Base-by-base conservation (phyloP, 2,888 invertebrate genomes). In the Neoscelio sp. region DNA sequence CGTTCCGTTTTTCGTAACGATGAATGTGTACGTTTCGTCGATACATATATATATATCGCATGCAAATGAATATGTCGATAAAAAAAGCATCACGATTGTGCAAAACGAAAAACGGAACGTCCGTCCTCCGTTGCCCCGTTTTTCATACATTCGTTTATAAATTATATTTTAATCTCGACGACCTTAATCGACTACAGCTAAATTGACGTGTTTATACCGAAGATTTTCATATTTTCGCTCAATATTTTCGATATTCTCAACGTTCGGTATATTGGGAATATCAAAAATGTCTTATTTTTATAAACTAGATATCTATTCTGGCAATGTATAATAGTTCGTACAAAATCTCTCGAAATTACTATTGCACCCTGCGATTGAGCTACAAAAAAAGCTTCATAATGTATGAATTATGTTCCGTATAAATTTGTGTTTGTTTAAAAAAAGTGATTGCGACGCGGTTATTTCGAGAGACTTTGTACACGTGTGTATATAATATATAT, bases 141-240 rank as follows among this genome's bases (percentile, higher is more conserved):
- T 33, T 67, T 46, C 67, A 50, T 58, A 54, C 33, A 56, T 70
- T 64, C 46, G 54, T 17, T 15, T 58, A 64, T 74, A 80, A 76
- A 62, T 58, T 26, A 64, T 28, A 64, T 46, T 20, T 71, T 64
- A 67, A 62, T 44, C 17, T 81, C 85, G 83, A 85, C 81, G 83
- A 84, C 82, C 84, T 86, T 84, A 83, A 82, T 83, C 84, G 86
- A 87, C 87, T 88, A 89, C 87, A 85, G 87, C 89, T 90, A 90
- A 90, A 90, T 90, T 90, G 90, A 90, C 90, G 87, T 90, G 86
- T 89, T 89, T 87, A 87, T 89, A 87, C 85, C 87, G 87, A 87
- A 87, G 84, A 81, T 87, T 80, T 54, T 56, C 30, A 30, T 68
- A 40, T 50, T 40, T 74, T 64, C 70, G 28, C 56, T 58, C 6